Evolutionary conservation across 2,113 vertebrate genomes (phyloP).

Genomic region (Sinosuthora webbiana): DNA sequence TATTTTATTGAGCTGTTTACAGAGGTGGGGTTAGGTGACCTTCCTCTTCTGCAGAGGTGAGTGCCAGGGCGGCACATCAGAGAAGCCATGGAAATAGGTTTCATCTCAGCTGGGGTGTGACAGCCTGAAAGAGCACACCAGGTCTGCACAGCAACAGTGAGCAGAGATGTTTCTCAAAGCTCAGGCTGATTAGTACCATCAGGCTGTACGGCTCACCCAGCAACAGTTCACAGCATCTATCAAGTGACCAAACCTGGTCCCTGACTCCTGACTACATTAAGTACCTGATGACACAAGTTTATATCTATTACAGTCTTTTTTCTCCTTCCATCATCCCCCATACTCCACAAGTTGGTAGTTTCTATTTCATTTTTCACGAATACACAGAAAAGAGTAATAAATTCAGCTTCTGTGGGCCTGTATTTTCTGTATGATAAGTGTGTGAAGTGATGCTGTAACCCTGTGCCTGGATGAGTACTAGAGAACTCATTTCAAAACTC

Average conservation of each 20-base stretch:
- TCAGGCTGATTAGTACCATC: neutral
- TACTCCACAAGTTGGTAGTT: neutral
- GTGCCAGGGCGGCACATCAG: neutral
- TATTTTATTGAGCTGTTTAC: neutral
- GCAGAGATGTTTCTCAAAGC: neutral
- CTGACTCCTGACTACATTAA: neutral
- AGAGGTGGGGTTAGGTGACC: neutral
- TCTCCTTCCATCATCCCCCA: neutral
- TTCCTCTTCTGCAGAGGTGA: neutral
- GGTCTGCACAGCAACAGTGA: neutral
- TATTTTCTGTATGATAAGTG: neutral
- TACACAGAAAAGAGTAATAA: neutral
- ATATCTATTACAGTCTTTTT: fast-evolving
- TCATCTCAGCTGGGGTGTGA: neutral
- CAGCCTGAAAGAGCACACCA: neutral
- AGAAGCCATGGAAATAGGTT: neutral
- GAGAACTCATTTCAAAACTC: neutral
- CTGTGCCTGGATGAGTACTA: neutral
- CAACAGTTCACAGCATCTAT: neutral
- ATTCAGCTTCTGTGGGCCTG: neutral
- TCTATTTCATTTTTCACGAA: neutral
- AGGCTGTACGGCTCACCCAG: neutral
- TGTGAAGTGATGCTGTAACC: neutral
- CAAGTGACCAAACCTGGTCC: neutral
- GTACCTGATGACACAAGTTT: neutral